These are phyloP conservation scores for Coptotermes formosanus DNA, from an alignment of 1,140 invertebrate genomes.

Conservation along the genomic window DNA sequence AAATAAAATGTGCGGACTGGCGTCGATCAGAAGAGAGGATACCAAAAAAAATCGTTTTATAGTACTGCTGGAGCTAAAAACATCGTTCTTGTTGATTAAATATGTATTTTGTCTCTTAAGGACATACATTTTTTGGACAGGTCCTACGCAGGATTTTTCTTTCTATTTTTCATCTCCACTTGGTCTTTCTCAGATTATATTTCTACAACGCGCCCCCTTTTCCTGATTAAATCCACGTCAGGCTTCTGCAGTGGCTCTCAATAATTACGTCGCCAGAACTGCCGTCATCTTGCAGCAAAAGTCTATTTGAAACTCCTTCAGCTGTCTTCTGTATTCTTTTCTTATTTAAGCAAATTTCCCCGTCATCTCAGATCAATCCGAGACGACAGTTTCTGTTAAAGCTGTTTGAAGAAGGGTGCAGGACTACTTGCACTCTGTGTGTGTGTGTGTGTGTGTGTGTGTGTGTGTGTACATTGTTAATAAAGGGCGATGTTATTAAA, in stretches of 20 bases:
- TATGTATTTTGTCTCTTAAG: too few species aligned
- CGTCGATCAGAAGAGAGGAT: too few species aligned
- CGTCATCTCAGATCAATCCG: neutral
- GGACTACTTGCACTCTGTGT: neutral
- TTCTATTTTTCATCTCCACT: neutral
- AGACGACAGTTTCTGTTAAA: neutral
- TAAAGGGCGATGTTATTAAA: conserved; percentile 14
- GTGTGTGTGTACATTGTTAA: neutral
- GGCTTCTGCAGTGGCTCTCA: neutral
- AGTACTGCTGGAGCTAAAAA: too few species aligned
- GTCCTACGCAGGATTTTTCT: too few species aligned
- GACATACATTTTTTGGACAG: too few species aligned
- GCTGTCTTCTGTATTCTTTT: neutral
- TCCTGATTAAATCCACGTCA: conserved; percentile 5
- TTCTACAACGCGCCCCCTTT: neutral
- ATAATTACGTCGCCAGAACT: neutral
- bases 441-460: neutral
- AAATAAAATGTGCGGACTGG: too few species aligned
- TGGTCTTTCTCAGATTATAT: neutral
- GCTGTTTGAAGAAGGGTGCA: neutral
- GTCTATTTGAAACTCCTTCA: neutral
- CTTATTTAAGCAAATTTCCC: neutral
- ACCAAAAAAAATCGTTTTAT: too few species aligned
- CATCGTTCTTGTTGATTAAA: too few species aligned
- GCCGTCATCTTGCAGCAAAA: neutral